phyloP scores from a whole-genome alignment of 2,888 invertebrate genomes.

The Mechanitis mazaeus region DNA sequence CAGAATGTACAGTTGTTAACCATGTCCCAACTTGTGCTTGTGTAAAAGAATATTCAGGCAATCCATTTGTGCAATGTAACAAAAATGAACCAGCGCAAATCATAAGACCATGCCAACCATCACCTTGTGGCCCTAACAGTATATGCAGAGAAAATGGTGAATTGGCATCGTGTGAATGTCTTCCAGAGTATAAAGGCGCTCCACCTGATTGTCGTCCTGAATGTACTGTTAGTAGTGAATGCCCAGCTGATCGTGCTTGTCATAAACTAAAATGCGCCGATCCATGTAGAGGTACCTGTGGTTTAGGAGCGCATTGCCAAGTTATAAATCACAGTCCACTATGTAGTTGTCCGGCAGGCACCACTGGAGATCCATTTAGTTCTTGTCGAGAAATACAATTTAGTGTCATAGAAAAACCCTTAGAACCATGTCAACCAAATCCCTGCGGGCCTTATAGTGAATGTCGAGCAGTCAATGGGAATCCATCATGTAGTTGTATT shows the following conservation, averaged over 20 bases:
- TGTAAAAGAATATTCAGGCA: slow-evolving; percentile 81
- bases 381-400: slow-evolving; percentile 67
- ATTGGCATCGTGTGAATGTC: slow-evolving; percentile 84
- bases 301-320: slow-evolving; percentile 82
- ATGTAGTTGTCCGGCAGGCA: slow-evolving; percentile 82
- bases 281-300: slow-evolving; percentile 86
- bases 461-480: slow-evolving; percentile 82
- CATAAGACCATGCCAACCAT: slow-evolving; percentile 82
- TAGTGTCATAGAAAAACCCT: slow-evolving; percentile 41
- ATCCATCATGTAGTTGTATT: slow-evolving; percentile 87
- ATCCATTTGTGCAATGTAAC: slow-evolving; percentile 77
- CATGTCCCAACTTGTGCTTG: slow-evolving; percentile 93
- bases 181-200: slow-evolving; percentile 80
- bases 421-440: slow-evolving; percentile 83
- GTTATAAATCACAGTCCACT: slow-evolving; percentile 88
- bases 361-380: slow-evolving; percentile 81
- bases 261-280: slow-evolving; percentile 85
- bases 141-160: slow-evolving; percentile 84
- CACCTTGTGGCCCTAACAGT: slow-evolving; percentile 86
- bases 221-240: slow-evolving; percentile 87
- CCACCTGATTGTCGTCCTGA: slow-evolving; percentile 86
- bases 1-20: slow-evolving; percentile 89
- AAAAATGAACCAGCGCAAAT: slow-evolving; percentile 48
- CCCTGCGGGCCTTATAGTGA: slow-evolving; percentile 90
- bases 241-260: slow-evolving; percentile 84